These are phyloP conservation scores for Callitettix versicolor DNA, from an alignment of 1,140 invertebrate genomes.

Conservation along the genomic window DNA sequence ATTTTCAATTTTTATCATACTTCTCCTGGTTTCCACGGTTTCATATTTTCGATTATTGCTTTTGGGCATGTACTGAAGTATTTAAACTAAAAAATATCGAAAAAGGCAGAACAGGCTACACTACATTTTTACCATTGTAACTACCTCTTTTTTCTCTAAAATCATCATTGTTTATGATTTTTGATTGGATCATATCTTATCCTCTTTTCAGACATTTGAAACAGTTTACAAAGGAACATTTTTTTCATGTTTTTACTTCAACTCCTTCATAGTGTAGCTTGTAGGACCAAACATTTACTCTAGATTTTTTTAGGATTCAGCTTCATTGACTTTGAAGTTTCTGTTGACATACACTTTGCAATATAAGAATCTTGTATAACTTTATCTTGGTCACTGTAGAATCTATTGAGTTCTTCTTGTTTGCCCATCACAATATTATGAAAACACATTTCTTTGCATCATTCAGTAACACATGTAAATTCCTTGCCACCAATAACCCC, in stretches of 20 bases:
- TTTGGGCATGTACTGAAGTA: no score
- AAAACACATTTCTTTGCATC: constrained; percentile 5
- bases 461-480: constrained; percentile 1
- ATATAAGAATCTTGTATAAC: background rate
- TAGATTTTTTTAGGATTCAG: background rate
- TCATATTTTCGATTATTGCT: no score
- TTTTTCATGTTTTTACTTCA: background rate
- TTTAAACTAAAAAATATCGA: no score
- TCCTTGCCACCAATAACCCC: background rate
- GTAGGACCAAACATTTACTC: constrained; percentile 1
- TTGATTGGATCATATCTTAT: constrained; percentile 8
- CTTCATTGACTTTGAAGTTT: background rate
- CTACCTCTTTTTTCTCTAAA: constrained; percentile 9
- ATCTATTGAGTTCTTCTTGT: background rate
- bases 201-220: background rate
- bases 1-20: no score
- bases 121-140: no score
- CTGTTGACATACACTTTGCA: background rate
- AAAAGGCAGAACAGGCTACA: no score
- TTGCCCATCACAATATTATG: background rate
- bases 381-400: constrained; percentile 3
- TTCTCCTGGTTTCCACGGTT: no score
- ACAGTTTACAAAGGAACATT: constrained; percentile 1
- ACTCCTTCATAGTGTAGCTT: constrained; percentile 1
- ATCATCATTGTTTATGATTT: constrained; percentile 3